phyloP scores from a whole-genome alignment of 2,888 invertebrate species.

The Eupithecia insigniata region DNA sequence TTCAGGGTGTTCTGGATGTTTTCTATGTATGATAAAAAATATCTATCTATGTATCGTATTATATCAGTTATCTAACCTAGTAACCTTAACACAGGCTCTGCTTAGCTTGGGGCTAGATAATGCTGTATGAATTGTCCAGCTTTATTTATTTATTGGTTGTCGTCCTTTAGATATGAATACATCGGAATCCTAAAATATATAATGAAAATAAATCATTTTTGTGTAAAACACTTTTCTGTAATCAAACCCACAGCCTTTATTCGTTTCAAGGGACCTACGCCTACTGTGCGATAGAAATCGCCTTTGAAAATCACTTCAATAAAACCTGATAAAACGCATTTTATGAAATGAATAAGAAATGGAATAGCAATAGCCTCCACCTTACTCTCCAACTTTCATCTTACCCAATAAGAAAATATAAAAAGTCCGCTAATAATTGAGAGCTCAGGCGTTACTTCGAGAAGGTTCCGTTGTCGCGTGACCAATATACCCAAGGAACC shows the following conservation, averaged over 20 bases:
- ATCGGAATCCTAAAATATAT: too few relatives aligned
- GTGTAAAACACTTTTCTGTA: too few relatives aligned
- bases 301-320: not conserved
- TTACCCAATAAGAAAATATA: constrained; percentile 43
- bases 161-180: too few relatives aligned
- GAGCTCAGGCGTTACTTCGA: constrained; percentile 55
- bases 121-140: too few relatives aligned
- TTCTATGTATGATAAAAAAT: too few relatives aligned
- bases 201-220: too few relatives aligned
- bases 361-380: constrained; percentile 1
- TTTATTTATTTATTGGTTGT: too few relatives aligned
- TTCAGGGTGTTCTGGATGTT: too few relatives aligned
- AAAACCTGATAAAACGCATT: not conserved
- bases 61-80: too few relatives aligned
- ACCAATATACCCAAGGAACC: constrained; percentile 58
- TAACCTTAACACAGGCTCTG: too few relatives aligned
- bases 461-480: constrained; percentile 58
- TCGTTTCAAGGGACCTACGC: not conserved
- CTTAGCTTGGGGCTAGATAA: too few relatives aligned
- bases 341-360: constrained; percentile 1
- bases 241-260: not conserved
- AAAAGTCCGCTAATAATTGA: constrained; percentile 51
- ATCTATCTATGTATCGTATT: too few relatives aligned
- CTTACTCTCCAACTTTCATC: constrained; percentile 36
- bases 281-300: not conserved